phyloP scores from a whole-genome alignment of 2,113 vertebrate genomes.

The Dissostichus mawsoni region DNA sequence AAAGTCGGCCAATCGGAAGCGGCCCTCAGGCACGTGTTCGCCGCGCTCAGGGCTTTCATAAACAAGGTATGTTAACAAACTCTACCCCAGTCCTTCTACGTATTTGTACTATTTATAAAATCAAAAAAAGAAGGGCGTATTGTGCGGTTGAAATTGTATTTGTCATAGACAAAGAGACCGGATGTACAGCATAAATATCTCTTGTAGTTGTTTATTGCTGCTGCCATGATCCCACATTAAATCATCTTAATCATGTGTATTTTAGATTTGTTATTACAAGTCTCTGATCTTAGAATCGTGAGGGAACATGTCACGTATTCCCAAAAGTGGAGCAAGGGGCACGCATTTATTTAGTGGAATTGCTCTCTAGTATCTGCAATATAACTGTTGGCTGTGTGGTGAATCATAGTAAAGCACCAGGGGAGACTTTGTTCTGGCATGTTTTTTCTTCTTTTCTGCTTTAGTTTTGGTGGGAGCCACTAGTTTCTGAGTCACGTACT shows the following conservation, averaged over 20 bases:
- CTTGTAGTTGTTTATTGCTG: background rate
- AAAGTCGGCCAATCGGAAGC: constrained; percentile 93
- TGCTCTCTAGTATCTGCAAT: no score
- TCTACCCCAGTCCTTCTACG: background rate
- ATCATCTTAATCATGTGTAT: rapidly evolving
- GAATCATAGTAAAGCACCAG: no score
- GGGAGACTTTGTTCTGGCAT: no score
- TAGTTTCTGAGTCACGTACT: no score
- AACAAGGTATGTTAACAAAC: constrained; percentile 87
- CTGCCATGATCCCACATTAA: background rate
- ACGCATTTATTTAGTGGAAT: no score
- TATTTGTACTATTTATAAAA: background rate
- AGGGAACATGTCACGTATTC: no score
- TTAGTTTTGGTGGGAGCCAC: no score
- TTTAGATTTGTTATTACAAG: background rate
- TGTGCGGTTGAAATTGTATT: background rate
- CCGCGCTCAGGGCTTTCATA: constrained; percentile 93
- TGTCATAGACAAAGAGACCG: background rate
- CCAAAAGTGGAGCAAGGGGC: no score
- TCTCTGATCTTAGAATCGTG: no score
- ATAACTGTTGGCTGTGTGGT: no score
- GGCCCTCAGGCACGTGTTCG: constrained; percentile 92
- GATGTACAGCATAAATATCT: background rate
- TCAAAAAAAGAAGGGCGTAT: background rate
- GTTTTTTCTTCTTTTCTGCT: background rate